Evolutionary conservation across 1,140 invertebrate genomes (phyloP), one percentile per base, ranked within the genome.

Genomic region (Apolygus lucorum): DNA sequence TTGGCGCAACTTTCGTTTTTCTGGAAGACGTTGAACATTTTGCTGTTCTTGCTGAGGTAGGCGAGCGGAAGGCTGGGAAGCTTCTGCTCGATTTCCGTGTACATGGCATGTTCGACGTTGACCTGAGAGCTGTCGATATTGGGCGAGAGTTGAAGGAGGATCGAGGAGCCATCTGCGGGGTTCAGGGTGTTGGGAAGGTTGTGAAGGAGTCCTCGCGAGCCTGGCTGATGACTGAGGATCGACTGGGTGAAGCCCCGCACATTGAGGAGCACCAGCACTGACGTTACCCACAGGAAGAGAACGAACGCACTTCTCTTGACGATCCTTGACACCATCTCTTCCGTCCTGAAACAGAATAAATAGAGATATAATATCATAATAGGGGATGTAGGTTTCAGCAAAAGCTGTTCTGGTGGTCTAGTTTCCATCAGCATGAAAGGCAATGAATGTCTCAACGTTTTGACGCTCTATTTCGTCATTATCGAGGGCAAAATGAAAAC

Each of bases 31-130:
- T 77, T 78, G 73, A 88, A 84, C 74, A 91, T 89, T 75, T 87
- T 89, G 8, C 8, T 49, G 74, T 88, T 86, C 69, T 86, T 86
- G 74, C 86, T 87, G 90, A 91, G 93, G 77, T 91, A 92, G 54
- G 85, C 83, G n/a, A 92, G 85, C 0, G 92, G 92, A 2, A 93
- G 78, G 71, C 89, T 92, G 1, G 91, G 90, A 73, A 92, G 82
- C 24, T 86, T 81, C 17, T 86, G 82, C 75, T 90, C 86, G 42
- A 91, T 87, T 73, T 92, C 88, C 13, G 85, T 84, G 26, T 93
- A 85, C 28, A 93, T 78, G 75, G 88, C 85, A 14, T 90, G 87
- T 74, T 94, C 92, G n/a, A 83, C 84, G 17, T 86, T 82, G 26
- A 83, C 82, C 0, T 85, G 84, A 29, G 85, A 83, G 64, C 84